Percentiles rank a stretch among this genome's conserved stretches.
phyloP scores from a whole-genome alignment of 2,888 invertebrate species.

The Platycheirus rosarum region DNA sequence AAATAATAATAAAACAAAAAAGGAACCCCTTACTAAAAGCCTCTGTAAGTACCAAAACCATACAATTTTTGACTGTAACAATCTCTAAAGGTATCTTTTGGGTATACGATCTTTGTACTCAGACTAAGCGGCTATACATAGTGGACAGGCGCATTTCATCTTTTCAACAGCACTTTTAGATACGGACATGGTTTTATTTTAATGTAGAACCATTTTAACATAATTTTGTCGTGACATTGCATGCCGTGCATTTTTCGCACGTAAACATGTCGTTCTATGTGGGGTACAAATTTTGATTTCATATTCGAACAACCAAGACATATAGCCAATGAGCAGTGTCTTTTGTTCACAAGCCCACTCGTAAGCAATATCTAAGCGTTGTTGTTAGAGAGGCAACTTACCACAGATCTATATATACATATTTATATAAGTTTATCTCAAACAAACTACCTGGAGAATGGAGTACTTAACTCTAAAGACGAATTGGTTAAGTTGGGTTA shows the following conservation, averaged over 20 bases:
- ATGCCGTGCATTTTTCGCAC: slow-evolving; percentile 78
- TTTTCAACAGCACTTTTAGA: slow-evolving; percentile 66
- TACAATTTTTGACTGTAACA: slow-evolving; percentile 31
- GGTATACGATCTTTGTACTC: slow-evolving; percentile 12
- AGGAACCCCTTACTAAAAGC: slow-evolving; percentile 27
- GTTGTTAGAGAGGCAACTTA: slow-evolving; percentile 30
- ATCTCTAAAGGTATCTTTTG: slow-evolving; percentile 42
- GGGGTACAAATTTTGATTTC: slow-evolving; percentile 71
- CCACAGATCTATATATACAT: slow-evolving; percentile 11
- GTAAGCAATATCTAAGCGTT: slow-evolving; percentile 1
- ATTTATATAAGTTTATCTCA: slow-evolving; percentile 21
- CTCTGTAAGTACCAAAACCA: slow-evolving; percentile 40
- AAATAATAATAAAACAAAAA: slow-evolving; percentile 19
- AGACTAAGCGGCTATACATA: slow-evolving; percentile 7
- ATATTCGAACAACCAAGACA: slow-evolving; percentile 68
- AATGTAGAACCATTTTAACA: slow-evolving; percentile 78
- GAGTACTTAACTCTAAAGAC: slow-evolving; percentile 40
- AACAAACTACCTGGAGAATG: slow-evolving; percentile 22
- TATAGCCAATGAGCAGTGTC: not conserved
- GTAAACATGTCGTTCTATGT: slow-evolving; percentile 74
- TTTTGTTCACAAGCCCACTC: not conserved
- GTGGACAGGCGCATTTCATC: slow-evolving; percentile 57
- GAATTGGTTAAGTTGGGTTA: slow-evolving; percentile 41
- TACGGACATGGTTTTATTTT: slow-evolving; percentile 76
- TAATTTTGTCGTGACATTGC: slow-evolving; percentile 79